Conservation (phyloP, 2,797 vertebrate species). For the Enteromius mattozi region DNA sequence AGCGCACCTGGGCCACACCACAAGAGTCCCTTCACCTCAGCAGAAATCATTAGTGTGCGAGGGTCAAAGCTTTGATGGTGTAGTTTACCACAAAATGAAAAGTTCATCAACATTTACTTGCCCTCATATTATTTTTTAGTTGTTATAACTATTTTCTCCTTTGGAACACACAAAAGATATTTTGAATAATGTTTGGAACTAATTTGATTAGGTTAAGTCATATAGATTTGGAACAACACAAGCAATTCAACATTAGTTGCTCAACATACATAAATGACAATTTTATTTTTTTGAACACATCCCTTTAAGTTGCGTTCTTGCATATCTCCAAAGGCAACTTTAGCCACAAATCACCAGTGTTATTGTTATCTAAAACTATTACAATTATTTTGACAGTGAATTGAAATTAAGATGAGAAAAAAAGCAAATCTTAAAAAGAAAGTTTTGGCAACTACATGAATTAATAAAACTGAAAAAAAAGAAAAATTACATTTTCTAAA, state of each 20-base stretch:
- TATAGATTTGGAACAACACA: not conserved
- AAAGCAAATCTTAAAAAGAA: too few relatives aligned
- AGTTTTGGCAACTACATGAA: not conserved
- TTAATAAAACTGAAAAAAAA: not conserved
- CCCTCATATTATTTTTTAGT: too few relatives aligned
- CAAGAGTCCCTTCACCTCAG: conserved; percentile 84
- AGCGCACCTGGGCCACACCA: conserved; percentile 92
- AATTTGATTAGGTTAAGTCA: not conserved
- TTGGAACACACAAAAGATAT: not conserved
- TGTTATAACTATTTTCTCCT: not conserved
- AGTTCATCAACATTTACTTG: not conserved
- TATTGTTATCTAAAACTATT: not conserved
- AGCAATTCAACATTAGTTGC: not conserved
- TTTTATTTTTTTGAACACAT: not conserved
- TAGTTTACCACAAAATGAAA: not conserved
- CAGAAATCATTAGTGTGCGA: not conserved
- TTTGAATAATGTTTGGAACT: not conserved
- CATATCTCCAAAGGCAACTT: not conserved
- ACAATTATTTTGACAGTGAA: not conserved
- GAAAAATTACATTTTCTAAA: not conserved
- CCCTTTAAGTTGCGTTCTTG: not conserved
- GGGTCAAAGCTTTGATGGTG: not conserved
- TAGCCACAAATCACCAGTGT: not conserved
- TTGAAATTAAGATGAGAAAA: not conserved
- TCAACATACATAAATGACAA: not conserved